Base-by-base conservation (phyloP, 2,113 vertebrate species). In the Paralichthys olivaceus region DNA sequence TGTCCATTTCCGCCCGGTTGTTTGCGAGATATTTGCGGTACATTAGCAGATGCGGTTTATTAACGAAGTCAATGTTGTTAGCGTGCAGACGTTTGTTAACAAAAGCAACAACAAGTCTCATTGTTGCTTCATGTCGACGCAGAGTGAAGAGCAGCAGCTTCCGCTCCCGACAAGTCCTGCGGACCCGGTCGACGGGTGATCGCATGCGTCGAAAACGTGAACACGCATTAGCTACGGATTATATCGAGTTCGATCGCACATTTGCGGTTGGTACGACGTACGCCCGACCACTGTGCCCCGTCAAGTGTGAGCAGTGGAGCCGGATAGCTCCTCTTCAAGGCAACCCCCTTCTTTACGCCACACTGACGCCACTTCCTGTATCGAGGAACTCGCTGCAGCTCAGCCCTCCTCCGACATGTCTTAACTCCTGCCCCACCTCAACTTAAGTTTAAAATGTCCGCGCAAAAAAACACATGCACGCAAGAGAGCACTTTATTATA, bases 351-450 rank as follows among this genome's bases (percentile, higher is more conserved):
- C 7, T 25, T 64, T 64, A 45, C 84, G 54, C 14, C 54, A 26
- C 11, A 49, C 58, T 55, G 23, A 2, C 84, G 87, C 88, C 83
- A 91, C 28, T 84, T 90, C 88, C 81, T 67, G 83, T 76, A 17
- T 70, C 72, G 81, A 19, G 61, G 69, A 55, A 2, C 45, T 29
- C 53, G 37, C 61, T 68, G 75, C 53, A 13, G 69, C 55, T 56
- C 54, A 12, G 26, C 56, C 55, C 55, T 28, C 63, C 55, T 28
- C 47, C 58, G 45, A 55, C 17, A 54, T 60, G 28, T 63, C 28
- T n/a, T 37, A 37, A 20, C 70, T 62, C 49, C 25, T 34, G 19
- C 49, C 25, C 54, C 45, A 15, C 55, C 40, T 59, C 8, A 26
- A 1, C 7, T n/a, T 23, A 20, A 60, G 29, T 53, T 67, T 22